phyloP scores from a whole-genome alignment of 1,140 invertebrate species.

The Phymastichus coffea region DNA sequence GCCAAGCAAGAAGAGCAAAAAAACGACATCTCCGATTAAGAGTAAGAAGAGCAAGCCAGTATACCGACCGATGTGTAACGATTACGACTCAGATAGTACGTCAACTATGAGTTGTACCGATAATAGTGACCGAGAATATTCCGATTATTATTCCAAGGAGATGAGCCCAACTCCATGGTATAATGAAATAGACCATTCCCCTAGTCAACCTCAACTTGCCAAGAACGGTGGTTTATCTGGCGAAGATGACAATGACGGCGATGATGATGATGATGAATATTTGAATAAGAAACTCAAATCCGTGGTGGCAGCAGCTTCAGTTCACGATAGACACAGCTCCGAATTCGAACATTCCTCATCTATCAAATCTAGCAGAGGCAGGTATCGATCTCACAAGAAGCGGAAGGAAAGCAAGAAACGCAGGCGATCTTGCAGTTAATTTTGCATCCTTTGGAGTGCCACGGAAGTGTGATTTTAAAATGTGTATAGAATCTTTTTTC shows the following conservation, averaged over 20 bases:
- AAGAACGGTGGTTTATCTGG: neutral
- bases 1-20: constrained; percentile 16
- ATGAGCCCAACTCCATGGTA: too few relatives aligned
- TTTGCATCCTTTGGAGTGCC: neutral
- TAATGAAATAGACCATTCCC: too few relatives aligned
- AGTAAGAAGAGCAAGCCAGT: neutral
- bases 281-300: neutral
- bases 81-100: too few relatives aligned
- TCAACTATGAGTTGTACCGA: too few relatives aligned
- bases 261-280: neutral
- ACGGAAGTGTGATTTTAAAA: constrained; percentile 16
- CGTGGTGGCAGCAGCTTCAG: constrained; percentile 13
- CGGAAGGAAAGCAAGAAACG: constrained; percentile 30
- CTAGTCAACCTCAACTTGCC: neutral
- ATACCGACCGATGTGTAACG: too few relatives aligned
- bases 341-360: constrained; percentile 39
- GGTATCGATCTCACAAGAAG: constrained; percentile 29
- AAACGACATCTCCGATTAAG: constrained; percentile 22
- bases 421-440: constrained; percentile 33
- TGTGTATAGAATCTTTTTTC: neutral
- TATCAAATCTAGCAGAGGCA: constrained; percentile 27
- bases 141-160: too few relatives aligned
- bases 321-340: constrained; percentile 24
- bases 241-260: neutral
- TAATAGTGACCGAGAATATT: too few relatives aligned